Evolutionary conservation across 2,797 vertebrate species (phyloP), one percentile per base, ranked within the genome.

Genomic region (Mormyrops attenuatus): DNA sequence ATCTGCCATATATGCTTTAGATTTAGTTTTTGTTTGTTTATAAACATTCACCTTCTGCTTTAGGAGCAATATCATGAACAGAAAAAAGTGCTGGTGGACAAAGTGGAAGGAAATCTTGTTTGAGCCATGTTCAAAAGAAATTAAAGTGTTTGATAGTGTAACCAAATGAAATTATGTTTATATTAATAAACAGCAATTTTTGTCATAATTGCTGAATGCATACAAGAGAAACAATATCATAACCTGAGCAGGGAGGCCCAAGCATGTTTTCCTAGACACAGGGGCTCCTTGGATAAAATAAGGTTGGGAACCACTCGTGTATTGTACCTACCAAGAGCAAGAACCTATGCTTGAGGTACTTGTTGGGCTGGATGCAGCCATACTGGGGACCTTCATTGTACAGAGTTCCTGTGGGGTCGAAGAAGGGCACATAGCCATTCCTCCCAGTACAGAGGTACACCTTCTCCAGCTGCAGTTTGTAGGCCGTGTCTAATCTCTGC

Each of bases 331-430:
- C 99, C 97, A 99, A 95, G 89, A 99, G 95, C 2, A 99, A 96
- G 93, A 99, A 99, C 60, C 98, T 95, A 90, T 99, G 97, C 86
- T 99, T 98, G 26, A 99, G 96, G 94, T 98, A 95, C 90, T 97
- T 99, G 95, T 98, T 99, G 85, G 98, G 97, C 57, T 99, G 98
- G 91, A 99, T 99, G 92, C 98, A 99, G 91, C 98, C 99, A 2
- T 99, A 99, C 93, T 99, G 98, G 0, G 97, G 97, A 0, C 99
- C 99, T 92, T 99, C 98, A 0, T 98, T 99, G 91, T 99, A 99
- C 92, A 99, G 95, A 0, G 97, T 99, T 89, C 98, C 98, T 0
- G 97, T 99, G 0, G 99, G 98, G 93, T 99, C 98, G 0, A 99
- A 99, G 95, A 98, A 99, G 49, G 99, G 98, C 53, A 99, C 98